phyloP scores from a whole-genome alignment of 2,888 invertebrate genomes.

The Papilio gigon region DNA sequence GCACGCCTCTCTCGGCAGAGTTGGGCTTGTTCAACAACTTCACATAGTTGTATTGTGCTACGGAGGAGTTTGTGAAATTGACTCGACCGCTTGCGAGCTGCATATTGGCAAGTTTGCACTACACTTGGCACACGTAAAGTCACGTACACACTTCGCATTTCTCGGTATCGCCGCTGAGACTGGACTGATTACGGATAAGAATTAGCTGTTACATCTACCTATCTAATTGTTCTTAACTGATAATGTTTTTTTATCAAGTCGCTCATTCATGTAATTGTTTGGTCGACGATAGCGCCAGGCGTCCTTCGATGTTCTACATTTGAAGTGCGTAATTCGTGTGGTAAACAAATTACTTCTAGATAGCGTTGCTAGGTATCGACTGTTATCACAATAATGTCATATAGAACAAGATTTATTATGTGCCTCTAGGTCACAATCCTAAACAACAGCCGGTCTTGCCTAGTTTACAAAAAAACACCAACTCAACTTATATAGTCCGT shows the following conservation, averaged over 20 bases:
- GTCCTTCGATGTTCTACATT: slow-evolving; percentile 26
- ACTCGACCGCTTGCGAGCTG: slow-evolving; percentile 70
- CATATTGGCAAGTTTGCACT: slow-evolving; percentile 54
- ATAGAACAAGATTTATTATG: not conserved
- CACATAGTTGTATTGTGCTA: slow-evolving; percentile 73
- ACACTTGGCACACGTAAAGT: slow-evolving; percentile 41
- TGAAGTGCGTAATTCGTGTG: slow-evolving; percentile 5
- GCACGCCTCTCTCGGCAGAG: slow-evolving; percentile 62
- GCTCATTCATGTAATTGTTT: slow-evolving; percentile 59
- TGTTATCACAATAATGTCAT: slow-evolving; percentile 5
- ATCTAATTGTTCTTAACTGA: slow-evolving; percentile 59
- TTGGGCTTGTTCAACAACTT: slow-evolving; percentile 68
- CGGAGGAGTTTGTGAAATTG: slow-evolving; percentile 68
- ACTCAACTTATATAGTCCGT: not conserved
- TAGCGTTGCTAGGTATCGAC: slow-evolving; percentile 23
- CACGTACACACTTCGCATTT: slow-evolving; percentile 49
- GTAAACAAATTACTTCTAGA: slow-evolving; percentile 27
- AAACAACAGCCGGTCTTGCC: not conserved
- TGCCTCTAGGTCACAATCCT: not conserved
- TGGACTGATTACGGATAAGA: slow-evolving; percentile 69
- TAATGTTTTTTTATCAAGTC: slow-evolving; percentile 52
- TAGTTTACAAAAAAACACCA: not conserved
- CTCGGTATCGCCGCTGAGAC: slow-evolving; percentile 54
- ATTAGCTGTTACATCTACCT: slow-evolving; percentile 52
- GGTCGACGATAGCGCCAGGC: slow-evolving; percentile 37